Percentiles rank a stretch among this genome's conserved stretches.
These are phyloP conservation scores for Hippocampus kuda DNA, from an alignment of 2,797 vertebrate genomes.

Conservation along the genomic window DNA sequence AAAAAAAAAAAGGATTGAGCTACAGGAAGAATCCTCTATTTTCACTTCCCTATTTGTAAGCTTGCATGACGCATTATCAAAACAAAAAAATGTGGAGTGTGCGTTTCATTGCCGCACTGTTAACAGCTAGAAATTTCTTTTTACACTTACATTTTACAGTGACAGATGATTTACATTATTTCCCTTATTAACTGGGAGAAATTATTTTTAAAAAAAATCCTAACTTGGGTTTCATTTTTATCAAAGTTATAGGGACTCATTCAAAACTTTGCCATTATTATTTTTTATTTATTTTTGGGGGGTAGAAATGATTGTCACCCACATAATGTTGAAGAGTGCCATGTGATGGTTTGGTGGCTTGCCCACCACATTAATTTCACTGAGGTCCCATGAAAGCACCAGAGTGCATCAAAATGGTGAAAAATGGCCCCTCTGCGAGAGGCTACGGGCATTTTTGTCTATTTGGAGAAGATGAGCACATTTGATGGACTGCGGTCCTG, in stretches of 20 bases:
- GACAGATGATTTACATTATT: too few relatives aligned
- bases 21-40: too few relatives aligned
- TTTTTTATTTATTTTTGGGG: neutral
- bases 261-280: neutral
- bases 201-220: too few relatives aligned
- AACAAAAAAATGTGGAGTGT: too few relatives aligned
- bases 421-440: slow-evolving; percentile 45
- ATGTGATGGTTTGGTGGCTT: slow-evolving; percentile 32
- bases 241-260: neutral
- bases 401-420: slow-evolving; percentile 44
- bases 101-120: too few relatives aligned
- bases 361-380: slow-evolving; percentile 47
- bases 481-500: slow-evolving; percentile 40
- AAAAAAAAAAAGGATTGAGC: too few relatives aligned
- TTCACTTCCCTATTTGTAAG: too few relatives aligned
- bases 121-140: too few relatives aligned
- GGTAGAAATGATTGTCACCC: neutral
- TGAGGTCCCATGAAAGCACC: slow-evolving; percentile 46
- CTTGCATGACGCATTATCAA: too few relatives aligned
- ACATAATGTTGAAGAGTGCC: neutral
- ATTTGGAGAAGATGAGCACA: slow-evolving; percentile 47
- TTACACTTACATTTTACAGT: too few relatives aligned
- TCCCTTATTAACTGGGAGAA: too few relatives aligned
- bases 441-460: slow-evolving; percentile 42
- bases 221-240: too few relatives aligned